Conservation (phyloP, 2,113 vertebrate species). For the Nesoenas mayeri region DNA sequence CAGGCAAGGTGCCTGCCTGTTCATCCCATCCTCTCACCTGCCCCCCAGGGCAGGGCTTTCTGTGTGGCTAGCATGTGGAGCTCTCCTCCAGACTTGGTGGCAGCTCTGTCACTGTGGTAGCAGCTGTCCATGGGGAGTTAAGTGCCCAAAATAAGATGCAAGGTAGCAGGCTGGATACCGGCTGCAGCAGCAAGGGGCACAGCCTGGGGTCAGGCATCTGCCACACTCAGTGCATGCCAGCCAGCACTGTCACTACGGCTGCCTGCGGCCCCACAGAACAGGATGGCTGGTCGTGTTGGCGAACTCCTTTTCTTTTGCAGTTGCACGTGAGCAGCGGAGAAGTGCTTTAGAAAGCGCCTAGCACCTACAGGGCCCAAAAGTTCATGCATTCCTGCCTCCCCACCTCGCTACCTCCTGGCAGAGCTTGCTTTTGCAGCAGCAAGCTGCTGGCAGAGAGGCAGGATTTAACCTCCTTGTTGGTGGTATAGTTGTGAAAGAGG, state of each 20-base stretch:
- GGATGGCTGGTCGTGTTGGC: not conserved
- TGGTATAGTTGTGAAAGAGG: slow-evolving; percentile 23
- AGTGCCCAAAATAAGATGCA: not conserved
- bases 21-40: not conserved
- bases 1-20: not conserved
- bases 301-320: not conserved
- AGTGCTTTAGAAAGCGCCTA: not conserved
- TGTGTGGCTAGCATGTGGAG: not conserved
- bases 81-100: not conserved
- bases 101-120: not conserved
- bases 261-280: not conserved
- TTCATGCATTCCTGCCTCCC: not conserved
- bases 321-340: not conserved
- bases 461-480: not conserved
- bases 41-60: not conserved
- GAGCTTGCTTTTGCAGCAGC: not conserved
- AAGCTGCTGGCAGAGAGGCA: not conserved
- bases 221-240: not conserved
- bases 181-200: not conserved
- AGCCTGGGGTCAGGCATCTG: not conserved
- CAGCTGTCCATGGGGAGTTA: not conserved
- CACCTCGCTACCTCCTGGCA: not conserved
- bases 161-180: not conserved
- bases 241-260: not conserved
- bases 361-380: not conserved